Evolutionary conservation across 1,140 invertebrate species (phyloP).

Genomic region (Catajapyx aquilonaris): DNA sequence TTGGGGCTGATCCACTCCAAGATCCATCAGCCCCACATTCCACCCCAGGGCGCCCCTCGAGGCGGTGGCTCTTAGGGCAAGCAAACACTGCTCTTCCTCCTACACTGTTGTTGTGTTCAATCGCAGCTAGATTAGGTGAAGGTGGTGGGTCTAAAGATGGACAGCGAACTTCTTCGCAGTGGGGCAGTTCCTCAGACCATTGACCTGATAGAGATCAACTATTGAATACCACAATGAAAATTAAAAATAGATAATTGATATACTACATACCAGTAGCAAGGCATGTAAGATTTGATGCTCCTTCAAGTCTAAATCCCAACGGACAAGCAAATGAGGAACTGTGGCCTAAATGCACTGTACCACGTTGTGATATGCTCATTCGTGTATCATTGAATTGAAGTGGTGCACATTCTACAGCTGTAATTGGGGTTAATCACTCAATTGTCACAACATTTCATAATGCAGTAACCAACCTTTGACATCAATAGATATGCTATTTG

Average conservation of each 20-base stretch:
- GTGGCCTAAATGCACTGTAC: slow-evolving; percentile 32
- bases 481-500: slow-evolving; percentile 53
- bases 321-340: slow-evolving; percentile 41
- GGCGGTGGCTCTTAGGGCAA: slow-evolving; percentile 57
- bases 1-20: slow-evolving; percentile 54
- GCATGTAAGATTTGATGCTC: slow-evolving; percentile 43
- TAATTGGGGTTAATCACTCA: slow-evolving; percentile 13
- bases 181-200: slow-evolving; percentile 50
- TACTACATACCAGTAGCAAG: slow-evolving; percentile 37
- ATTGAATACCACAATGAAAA: too few species aligned
- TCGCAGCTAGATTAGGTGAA: slow-evolving; percentile 30
- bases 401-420: slow-evolving; percentile 36
- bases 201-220: slow-evolving; percentile 28
- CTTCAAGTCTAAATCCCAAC: slow-evolving; percentile 43
- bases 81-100: slow-evolving; percentile 50
- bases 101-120: slow-evolving; percentile 37
- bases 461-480: slow-evolving; percentile 49
- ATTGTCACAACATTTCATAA: neutral
- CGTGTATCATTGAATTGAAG: slow-evolving; percentile 14
- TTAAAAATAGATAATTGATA: too few species aligned
- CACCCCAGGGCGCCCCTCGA: slow-evolving; percentile 45
- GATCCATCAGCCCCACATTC: slow-evolving; percentile 50
- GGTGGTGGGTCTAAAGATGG: slow-evolving; percentile 29
- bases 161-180: slow-evolving; percentile 48
- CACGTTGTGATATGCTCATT: neutral